Evolutionary conservation across 92 coral and sea anemone genomes (phyloP).

Genomic region (Galaxea fascicularis): DNA sequence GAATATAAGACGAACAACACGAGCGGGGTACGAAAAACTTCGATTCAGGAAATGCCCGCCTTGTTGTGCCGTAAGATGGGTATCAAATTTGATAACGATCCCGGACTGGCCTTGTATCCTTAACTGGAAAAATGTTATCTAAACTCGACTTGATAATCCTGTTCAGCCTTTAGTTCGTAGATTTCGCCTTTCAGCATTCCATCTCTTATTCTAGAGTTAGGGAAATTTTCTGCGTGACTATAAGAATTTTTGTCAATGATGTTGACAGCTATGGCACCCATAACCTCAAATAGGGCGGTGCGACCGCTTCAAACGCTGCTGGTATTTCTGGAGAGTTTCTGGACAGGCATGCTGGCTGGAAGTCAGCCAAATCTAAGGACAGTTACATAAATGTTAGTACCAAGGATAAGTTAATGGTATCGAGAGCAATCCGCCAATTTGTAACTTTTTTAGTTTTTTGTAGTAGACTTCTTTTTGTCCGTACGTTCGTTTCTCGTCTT

Average conservation of each 20-base stretch:
- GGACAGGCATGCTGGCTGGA: slow-evolving; percentile 58
- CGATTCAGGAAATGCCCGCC: too few species aligned
- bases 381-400: slow-evolving; percentile 21
- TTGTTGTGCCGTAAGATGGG: too few species aligned
- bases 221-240: slow-evolving; percentile 27
- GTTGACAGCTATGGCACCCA: slow-evolving; percentile 43
- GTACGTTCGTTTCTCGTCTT: too few species aligned
- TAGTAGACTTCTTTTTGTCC: too few species aligned
- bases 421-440: slow-evolving; percentile 26
- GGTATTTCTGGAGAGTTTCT: slow-evolving; percentile 41
- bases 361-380: slow-evolving; percentile 41
- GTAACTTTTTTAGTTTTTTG: too few species aligned
- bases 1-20: too few species aligned
- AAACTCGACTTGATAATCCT: slow-evolving; percentile 7
- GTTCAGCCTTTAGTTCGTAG: slow-evolving; percentile 57
- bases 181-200: slow-evolving; percentile 6
- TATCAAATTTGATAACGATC: too few species aligned
- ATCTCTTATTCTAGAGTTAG: slow-evolving; percentile 57
- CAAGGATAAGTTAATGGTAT: slow-evolving; percentile 39
- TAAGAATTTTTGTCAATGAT: slow-evolving; percentile 28
- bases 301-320: slow-evolving; percentile 39
- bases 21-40: too few species aligned
- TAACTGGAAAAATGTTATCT: too few species aligned
- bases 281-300: slow-evolving; percentile 59
- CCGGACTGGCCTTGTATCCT: too few species aligned